Conservation (phyloP, 2,888 invertebrate species). For the Entomobrya proxima region DNA sequence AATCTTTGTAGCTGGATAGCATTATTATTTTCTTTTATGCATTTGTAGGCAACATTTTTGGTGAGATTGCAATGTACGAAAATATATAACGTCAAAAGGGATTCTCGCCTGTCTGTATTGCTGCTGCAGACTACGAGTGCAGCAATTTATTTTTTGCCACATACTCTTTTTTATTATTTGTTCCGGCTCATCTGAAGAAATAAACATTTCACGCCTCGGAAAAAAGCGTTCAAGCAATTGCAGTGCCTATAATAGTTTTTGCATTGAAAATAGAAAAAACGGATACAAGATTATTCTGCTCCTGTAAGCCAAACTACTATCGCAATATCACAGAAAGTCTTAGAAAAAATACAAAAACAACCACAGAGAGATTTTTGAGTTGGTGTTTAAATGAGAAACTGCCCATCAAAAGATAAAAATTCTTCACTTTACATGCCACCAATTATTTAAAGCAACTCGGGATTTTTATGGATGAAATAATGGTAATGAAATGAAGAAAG, state of each 20-base stretch:
- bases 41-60: neutral
- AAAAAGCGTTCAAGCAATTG: slow-evolving; percentile 30
- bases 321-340: too few relatives aligned
- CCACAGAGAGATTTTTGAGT: too few relatives aligned
- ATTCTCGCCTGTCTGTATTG: neutral
- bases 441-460: too few relatives aligned
- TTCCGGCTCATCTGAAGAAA: slow-evolving; percentile 45
- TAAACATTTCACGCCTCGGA: slow-evolving; percentile 44
- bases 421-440: too few relatives aligned
- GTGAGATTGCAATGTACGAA: neutral
- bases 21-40: neutral
- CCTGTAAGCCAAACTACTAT: too few relatives aligned
- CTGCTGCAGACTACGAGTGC: too few relatives aligned
- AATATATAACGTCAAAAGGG: neutral
- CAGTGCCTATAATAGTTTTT: neutral
- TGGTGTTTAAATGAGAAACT: too few relatives aligned
- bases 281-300: neutral
- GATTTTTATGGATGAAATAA: too few relatives aligned
- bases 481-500: too few relatives aligned
- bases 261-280: neutral
- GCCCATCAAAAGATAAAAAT: too few relatives aligned
- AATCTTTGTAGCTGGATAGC: neutral
- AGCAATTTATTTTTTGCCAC: neutral
- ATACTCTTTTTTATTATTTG: neutral
- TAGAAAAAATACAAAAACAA: too few relatives aligned